Percentiles rank a stretch among this genome's conserved stretches.
Evolutionary conservation across 2,113 vertebrate genomes (phyloP).

Genomic region (Ictidomys tridecemlineatus): DNA sequence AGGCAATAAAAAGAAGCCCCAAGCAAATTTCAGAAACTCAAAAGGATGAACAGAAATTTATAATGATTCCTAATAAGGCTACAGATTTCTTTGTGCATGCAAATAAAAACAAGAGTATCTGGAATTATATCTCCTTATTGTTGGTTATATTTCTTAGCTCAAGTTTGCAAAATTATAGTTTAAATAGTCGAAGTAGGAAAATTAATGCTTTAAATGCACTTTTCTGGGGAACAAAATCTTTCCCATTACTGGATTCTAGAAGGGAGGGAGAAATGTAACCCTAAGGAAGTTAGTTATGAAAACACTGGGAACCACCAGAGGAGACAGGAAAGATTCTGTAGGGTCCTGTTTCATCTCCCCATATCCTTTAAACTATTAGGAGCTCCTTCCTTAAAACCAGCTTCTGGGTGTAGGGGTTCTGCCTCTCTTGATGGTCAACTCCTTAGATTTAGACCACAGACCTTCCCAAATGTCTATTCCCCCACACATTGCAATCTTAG

Average conservation of each 20-base stretch:
- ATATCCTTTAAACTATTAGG: not conserved
- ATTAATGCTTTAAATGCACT: not conserved
- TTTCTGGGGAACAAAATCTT: not conserved
- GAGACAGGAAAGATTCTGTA: not conserved
- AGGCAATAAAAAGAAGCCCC: not conserved
- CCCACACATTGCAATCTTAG: not conserved
- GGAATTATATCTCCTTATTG: not conserved
- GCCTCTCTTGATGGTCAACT: not conserved
- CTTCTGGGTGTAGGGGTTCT: not conserved
- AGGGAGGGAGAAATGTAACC: not conserved
- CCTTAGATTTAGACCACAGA: not conserved
- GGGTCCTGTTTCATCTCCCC: not conserved
- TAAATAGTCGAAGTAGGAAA: not conserved
- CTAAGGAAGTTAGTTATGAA: not conserved
- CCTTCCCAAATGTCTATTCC: not conserved
- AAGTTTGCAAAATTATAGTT: not conserved
- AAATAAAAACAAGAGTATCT: conserved; percentile 12
- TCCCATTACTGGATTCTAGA: not conserved
- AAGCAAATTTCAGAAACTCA: conserved; percentile 39
- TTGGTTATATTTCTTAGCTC: not conserved
- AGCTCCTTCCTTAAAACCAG: not conserved
- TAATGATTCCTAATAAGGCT: not conserved
- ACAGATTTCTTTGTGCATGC: not conserved
- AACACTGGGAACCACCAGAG: not conserved
- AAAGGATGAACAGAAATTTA: conserved; percentile 17